Percentiles rank a stretch among this genome's conserved stretches.
phyloP scores from a whole-genome alignment of 1,140 invertebrate genomes.

The Orchestia grillus region DNA sequence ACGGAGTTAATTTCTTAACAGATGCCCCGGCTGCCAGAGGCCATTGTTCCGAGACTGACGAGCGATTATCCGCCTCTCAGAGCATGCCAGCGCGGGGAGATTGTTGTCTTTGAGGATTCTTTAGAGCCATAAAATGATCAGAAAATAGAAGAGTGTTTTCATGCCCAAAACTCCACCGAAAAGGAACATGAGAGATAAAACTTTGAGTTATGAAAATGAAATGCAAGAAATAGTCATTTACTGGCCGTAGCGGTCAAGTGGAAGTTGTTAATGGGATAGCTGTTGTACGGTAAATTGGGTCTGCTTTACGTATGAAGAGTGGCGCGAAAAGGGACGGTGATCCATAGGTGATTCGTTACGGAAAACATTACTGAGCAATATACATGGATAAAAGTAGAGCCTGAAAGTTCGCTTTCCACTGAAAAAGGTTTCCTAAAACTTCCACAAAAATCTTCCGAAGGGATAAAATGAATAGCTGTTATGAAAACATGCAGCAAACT shows the following conservation, averaged over 20 bases:
- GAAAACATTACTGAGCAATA: too few species aligned
- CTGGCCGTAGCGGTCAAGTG: not conserved
- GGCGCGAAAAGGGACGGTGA: too few species aligned
- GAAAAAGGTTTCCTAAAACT: too few species aligned
- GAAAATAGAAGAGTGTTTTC: not conserved
- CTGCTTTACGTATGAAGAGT: too few species aligned
- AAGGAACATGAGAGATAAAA: not conserved
- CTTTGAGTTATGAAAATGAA: not conserved
- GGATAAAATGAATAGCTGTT: too few species aligned
- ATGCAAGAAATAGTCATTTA: not conserved
- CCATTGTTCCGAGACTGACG: slow-evolving; percentile 7
- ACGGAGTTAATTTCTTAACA: slow-evolving; percentile 33
- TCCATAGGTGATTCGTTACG: too few species aligned
- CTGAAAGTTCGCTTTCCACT: too few species aligned
- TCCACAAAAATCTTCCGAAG: too few species aligned
- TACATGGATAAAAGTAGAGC: too few species aligned
- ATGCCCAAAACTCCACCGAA: not conserved
- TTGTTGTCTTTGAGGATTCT: slow-evolving; percentile 25
- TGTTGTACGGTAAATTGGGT: not conserved
- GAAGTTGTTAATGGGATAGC: not conserved
- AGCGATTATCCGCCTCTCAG: slow-evolving; percentile 5
- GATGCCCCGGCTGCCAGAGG: slow-evolving; percentile 19
- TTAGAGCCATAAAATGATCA: not conserved
- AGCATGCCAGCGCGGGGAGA: not conserved
- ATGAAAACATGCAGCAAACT: too few species aligned